A percentile compares a stretch with the other conserved stretches of the same genome.
These are phyloP conservation scores for Drosophila stalkeri DNA, from an alignment of 2,888 invertebrate genomes.

Conservation along the genomic window DNA sequence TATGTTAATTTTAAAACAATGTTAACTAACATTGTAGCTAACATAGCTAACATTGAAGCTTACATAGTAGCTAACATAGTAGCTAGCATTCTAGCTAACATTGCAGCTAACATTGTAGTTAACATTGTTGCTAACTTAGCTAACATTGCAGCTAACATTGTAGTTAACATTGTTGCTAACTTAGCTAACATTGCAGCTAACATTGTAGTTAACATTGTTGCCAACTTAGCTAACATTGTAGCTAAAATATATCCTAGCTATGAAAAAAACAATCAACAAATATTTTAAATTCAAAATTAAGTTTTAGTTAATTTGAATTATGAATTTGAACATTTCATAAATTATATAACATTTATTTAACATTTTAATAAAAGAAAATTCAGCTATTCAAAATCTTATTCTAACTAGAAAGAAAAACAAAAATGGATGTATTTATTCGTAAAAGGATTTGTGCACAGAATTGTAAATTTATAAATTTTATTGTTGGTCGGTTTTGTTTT, in stretches of 20 bases:
- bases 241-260: neutral
- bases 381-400: conserved; percentile 3
- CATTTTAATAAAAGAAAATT: neutral
- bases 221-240: neutral
- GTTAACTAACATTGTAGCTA: neutral
- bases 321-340: neutral
- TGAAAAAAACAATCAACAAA: no score
- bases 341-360: neutral
- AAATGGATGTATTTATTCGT: neutral
- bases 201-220: neutral
- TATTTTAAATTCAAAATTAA: neutral
- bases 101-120: no score
- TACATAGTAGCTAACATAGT: no score
- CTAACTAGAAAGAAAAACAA: conserved; percentile 8
- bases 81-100: no score
- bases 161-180: neutral
- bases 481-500: neutral
- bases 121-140: no score
- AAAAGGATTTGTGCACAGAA: conserved; percentile 51
- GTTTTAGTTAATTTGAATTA: neutral
- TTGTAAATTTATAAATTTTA: conserved; percentile 28
- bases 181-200: no score
- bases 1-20: neutral
- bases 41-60: no score
- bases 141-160: neutral